Evolutionary conservation across 2,888 invertebrate species (phyloP), one percentile per base, ranked within the genome.

Genomic region (Phaonia tiefii): DNA sequence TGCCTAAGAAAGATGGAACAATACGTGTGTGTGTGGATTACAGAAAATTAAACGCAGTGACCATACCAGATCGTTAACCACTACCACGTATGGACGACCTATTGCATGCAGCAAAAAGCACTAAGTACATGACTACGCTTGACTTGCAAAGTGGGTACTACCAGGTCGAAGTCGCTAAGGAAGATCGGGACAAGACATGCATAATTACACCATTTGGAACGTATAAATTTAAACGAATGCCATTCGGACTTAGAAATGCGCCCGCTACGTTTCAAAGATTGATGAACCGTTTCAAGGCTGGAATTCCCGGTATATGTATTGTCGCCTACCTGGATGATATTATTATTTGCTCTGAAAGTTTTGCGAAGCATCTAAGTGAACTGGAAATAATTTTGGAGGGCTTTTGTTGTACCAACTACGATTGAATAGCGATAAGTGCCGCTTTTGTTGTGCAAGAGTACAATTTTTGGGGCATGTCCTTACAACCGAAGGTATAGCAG

Each of bases 121-220:
- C 83, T 3, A 74, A 82, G 31, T 81, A 80, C 1, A 88, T 89
- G 87, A 84, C 86, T 11, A 87, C 88, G 0, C 60, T 90, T 1
- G 89, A 90, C 70, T 82, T 90, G 1, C 83, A 8, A 31, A 75
- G 85, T 17, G 89, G 89, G 0, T 91, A 89, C 75, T 89, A 87
- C 85, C 90, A 90, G 75, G 84, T 89, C 1, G 71, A 66, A 11
- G 46, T 84, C 8, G 54, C 51, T 15, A 84, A 86, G n/a, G 80
- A 85, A 56, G 87, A 89, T 66, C 83, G 80, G 63, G 79, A 83
- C 0, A 88, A 88, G 66, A 88, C 88, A 0, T 84, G 84, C 0
- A 89, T 89, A 67, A 84, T 87, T 1, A 87, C 88, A 0, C 88
- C 87, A 1, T 87, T 87, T 66, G 88, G 88, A 1, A 84, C 85